These are phyloP conservation scores for cattle (Bos taurus) DNA, from an alignment of 2,113 vertebrate species.

Conservation along the genomic window ARS-UCD2.0 NC_037356.1:27581501-27582000, in stretches of 20 bases:
- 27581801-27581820: constrained; percentile 9
- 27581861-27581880: constrained; percentile 43
- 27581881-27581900: constrained; percentile 42
- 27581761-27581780: constrained; percentile 54
- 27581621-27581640: background rate
- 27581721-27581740: constrained; percentile 18
- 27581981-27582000: constrained; percentile 19
- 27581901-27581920: constrained; percentile 43
- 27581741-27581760: constrained; percentile 43
- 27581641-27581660: background rate
- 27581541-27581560: background rate
- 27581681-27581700: background rate
- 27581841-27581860: constrained; percentile 58
- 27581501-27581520: background rate
- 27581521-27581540: background rate
- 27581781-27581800: constrained; percentile 37
- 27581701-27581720: background rate
- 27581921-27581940: background rate
- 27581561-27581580: background rate
- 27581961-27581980: constrained; percentile 26
- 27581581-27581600: background rate
- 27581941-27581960: background rate
- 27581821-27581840: background rate
- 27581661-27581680: background rate
- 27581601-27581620: background rate